phyloP scores from a whole-genome alignment of 2,797 vertebrate species.

The Propithecus perrieri region DNA sequence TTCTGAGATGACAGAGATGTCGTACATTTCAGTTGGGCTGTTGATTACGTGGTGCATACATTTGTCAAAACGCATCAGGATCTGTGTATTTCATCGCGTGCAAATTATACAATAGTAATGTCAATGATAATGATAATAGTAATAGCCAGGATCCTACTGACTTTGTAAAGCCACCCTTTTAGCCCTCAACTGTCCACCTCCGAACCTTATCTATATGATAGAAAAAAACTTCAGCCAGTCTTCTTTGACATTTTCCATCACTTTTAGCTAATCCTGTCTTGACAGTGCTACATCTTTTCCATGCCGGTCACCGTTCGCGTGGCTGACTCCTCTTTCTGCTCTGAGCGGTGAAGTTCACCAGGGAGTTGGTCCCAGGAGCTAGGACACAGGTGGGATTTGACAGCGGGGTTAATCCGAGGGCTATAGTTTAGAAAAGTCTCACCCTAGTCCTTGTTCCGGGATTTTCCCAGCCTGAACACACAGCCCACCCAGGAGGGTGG shows the following conservation, averaged over 20 bases:
- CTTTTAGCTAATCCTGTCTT: background rate
- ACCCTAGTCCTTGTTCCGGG: background rate
- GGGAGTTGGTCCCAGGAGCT: background rate
- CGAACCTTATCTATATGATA: background rate
- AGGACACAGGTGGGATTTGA: background rate
- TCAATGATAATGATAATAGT: background rate
- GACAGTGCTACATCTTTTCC: background rate
- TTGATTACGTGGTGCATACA: background rate
- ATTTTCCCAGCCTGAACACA: background rate
- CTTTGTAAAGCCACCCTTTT: background rate
- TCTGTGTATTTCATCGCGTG: background rate
- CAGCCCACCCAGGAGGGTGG: background rate
- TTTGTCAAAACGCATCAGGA: background rate
- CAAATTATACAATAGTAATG: background rate
- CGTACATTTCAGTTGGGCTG: background rate
- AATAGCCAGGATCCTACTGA: background rate
- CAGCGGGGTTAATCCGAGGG: background rate
- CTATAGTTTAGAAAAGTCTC: background rate
- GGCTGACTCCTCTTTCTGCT: background rate
- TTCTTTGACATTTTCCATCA: background rate
- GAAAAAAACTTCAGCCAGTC: background rate
- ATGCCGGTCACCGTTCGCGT: background rate
- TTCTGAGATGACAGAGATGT: background rate
- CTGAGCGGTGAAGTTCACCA: background rate
- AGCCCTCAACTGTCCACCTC: background rate